Base-by-base conservation (phyloP, 2,797 vertebrate species). In the Acridotheres tristis region DNA sequence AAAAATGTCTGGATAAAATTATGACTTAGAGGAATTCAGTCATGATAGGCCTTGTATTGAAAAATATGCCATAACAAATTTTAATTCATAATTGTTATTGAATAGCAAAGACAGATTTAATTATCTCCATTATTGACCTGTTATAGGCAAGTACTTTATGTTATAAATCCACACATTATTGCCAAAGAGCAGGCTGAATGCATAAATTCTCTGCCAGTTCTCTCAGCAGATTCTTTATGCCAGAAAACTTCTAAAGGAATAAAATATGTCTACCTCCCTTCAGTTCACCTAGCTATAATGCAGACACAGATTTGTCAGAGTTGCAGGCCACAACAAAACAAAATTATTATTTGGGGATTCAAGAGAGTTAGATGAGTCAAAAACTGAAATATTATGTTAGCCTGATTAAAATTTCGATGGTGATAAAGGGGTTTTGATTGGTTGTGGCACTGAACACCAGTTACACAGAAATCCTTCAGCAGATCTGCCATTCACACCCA, bases 71-170 rank as follows among this genome's bases (percentile, higher is more conserved):
- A 94, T 96, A 85, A 90, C 71, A 88, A 82, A 96, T 76, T 96
- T 96, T 95, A 96, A 94, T 95, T 97, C 81, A 91, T 94, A 96
- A 97, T 95, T 97, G 85, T 92, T 96, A 97, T 97, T 95, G 88
- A 88, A 61, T 94, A 91, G 47, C 82, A 90, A 72, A 92, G 86
- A 88, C 59, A 77, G 69, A 97, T 96, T 96, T 95, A 94, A 97
- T 95, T 95, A 81, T 94, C 82, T 77, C 77, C 81, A 81, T 96
- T 94, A 94, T 62, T 94, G 91, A 78, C 93, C 90, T 84, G 68
- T 89, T 96, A 71, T 75, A 68, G 67, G 83, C 57, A 62, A 93
- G 67, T 81, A 61, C 57, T 90, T 89, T 93, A 61, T 85, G 69
- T 91, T 93, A 78, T 94, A 95, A 90, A 95, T 92, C 74, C 76